These are phyloP conservation scores for Rhyacophila evoluta DNA, from an alignment of 2,888 invertebrate species.

Conservation along the genomic window DNA sequence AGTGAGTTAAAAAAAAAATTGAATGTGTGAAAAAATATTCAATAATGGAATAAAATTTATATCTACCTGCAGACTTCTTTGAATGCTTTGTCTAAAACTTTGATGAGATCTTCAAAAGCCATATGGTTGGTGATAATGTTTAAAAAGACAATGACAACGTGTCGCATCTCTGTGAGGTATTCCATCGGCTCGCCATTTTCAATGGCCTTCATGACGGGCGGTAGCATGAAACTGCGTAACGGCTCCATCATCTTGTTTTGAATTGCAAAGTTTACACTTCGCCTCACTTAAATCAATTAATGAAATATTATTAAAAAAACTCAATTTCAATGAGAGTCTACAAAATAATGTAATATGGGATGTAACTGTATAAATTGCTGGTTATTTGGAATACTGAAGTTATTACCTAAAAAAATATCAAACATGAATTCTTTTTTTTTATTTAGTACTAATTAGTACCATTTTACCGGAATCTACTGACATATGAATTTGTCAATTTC, in stretches of 20 bases:
- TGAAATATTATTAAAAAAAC: neutral
- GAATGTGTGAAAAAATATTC: no score
- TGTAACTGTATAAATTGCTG: neutral
- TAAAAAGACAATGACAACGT: slow-evolving; percentile 77
- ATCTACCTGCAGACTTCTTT: slow-evolving; percentile 63
- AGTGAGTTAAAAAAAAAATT: no score
- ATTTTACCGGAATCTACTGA: neutral
- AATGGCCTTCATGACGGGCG: slow-evolving; percentile 72
- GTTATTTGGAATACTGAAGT: no score
- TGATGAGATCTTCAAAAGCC: slow-evolving; percentile 63
- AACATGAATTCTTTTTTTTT: neutral
- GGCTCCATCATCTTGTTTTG: slow-evolving; percentile 62
- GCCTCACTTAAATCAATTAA: slow-evolving; percentile 61
- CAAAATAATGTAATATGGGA: no score
- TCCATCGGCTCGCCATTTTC: slow-evolving; percentile 77
- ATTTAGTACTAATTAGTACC: neutral
- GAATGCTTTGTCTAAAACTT: slow-evolving; percentile 68
- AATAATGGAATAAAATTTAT: neutral
- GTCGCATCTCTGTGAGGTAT: slow-evolving; percentile 79
- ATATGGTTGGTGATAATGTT: slow-evolving; percentile 69
- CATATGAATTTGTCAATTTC: no score
- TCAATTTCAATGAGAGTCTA: no score
- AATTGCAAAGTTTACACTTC: slow-evolving; percentile 64
- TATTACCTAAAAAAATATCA: neutral
- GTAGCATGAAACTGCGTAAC: slow-evolving; percentile 71